A percentile compares a stretch with the other conserved stretches of the same genome.
phyloP scores from a whole-genome alignment of 2,113 vertebrate genomes.

The Melanotaenia duboulayi region DNA sequence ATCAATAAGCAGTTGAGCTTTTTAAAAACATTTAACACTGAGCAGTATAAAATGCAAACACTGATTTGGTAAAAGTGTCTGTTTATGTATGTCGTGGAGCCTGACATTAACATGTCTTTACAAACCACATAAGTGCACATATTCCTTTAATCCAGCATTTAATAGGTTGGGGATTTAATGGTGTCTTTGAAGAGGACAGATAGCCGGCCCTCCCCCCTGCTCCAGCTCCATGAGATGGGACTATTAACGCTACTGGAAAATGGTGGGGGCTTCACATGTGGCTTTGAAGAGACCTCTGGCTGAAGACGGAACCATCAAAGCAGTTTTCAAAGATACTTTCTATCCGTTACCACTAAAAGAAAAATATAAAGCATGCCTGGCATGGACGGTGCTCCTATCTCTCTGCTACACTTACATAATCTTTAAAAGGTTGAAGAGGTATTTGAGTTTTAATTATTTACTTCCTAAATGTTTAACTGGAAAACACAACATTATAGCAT shows the following conservation, averaged over 20 bases:
- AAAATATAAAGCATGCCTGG: background rate
- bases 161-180: slow-evolving; percentile 29
- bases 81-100: background rate
- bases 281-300: slow-evolving; percentile 45
- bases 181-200: slow-evolving; percentile 12
- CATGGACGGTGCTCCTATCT: background rate
- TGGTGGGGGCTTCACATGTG: slow-evolving; percentile 49
- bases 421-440: background rate
- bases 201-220: slow-evolving; percentile 5
- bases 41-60: slow-evolving; percentile 11
- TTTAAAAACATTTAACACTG: slow-evolving; percentile 14
- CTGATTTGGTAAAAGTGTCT: slow-evolving; percentile 23
- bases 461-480: background rate
- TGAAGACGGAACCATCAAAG: slow-evolving; percentile 50
- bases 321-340: slow-evolving; percentile 19
- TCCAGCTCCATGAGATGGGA: slow-evolving; percentile 18
- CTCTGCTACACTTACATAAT: background rate
- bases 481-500: background rate
- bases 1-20: slow-evolving; percentile 12
- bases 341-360: slow-evolving; percentile 10
- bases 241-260: slow-evolving; percentile 53
- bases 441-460: slow-evolving; percentile 17
- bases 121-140: slow-evolving; percentile 28
- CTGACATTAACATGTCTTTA: slow-evolving; percentile 18
- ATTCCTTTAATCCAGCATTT: slow-evolving; percentile 28